Conservation (phyloP, 2,888 invertebrate species). For the Epirrhoe alternata region DNA sequence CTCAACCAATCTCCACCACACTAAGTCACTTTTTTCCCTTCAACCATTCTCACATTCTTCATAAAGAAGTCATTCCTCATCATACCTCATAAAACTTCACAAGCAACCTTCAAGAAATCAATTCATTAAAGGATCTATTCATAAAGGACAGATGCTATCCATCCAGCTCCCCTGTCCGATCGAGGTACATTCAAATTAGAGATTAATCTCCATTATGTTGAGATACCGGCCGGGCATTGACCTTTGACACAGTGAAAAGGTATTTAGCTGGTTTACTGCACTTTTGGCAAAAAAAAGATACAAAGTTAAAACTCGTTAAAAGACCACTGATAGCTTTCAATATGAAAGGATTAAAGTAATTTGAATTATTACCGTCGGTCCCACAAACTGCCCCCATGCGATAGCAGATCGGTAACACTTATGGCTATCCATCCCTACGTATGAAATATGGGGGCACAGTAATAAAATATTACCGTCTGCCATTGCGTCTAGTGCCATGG, state of each 20-base stretch:
- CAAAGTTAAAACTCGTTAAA: no score
- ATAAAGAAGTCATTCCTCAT: background rate
- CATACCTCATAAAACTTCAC: slow-evolving; percentile 16
- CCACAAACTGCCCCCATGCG: no score
- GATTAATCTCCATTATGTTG: slow-evolving; percentile 63
- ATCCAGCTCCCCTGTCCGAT: slow-evolving; percentile 12
- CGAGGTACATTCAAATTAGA: slow-evolving; percentile 59
- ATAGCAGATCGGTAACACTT: no score
- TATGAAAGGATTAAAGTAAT: no score
- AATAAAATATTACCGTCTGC: no score
- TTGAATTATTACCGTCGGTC: no score
- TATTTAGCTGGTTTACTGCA: slow-evolving; percentile 12
- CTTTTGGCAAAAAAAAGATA: background rate
- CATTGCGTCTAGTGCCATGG: no score
- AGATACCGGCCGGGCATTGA: slow-evolving; percentile 52
- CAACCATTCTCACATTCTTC: background rate
- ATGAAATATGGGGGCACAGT: no score
- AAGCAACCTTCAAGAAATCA: slow-evolving; percentile 29
- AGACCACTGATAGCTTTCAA: no score
- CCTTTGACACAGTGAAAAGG: slow-evolving; percentile 37
- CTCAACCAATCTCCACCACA: no score
- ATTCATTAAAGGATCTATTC: slow-evolving; percentile 33
- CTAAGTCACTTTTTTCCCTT: background rate
- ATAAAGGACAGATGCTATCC: slow-evolving; percentile 34
- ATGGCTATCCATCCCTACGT: no score